Base-by-base conservation (phyloP, 2,113 vertebrate genomes). In the Otus sunia region DNA sequence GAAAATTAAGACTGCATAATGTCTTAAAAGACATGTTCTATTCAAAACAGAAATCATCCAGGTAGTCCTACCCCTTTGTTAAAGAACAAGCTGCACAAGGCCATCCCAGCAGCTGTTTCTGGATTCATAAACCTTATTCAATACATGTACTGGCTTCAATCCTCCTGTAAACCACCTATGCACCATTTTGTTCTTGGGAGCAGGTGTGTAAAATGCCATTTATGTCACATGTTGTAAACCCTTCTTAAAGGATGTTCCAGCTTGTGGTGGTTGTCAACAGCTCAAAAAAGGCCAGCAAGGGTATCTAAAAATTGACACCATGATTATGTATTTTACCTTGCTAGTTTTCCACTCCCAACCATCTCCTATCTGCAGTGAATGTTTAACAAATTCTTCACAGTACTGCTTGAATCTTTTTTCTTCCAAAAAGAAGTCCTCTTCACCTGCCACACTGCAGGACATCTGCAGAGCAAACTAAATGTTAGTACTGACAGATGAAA, bases 261-360 rank as follows among this genome's bases (percentile, higher is more conserved):
- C 15, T 47, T 67, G 25, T 32, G 19, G 26, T 55, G 6, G 21
- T 0, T 80, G 41, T 20, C 53, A 92, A 30, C 12, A 88, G 49
- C 30, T 56, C 43, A 60, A 15, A 59, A 79, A 79, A 73, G 39
- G 8, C 7, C 32, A 85, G 7, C 22, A 52, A 30, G 10, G 12
- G 15, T 36, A 63, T 10, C 13, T 29, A n/a, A 19, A 86, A 69
- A 36, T 29, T 36, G 71, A 53, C 30, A 45, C 20, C 26, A 12
- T 13, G 10, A 69, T 39, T 76, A 45, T 45, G 43, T 45, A 34
- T 19, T 72, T 98, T 98, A 99, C 99, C 98, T 99, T 98, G 58
- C 98, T 96, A 8, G 82, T 85, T 95, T 96, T 98, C 99, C 99
- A 99, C 93, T 98, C 98, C 99, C 99, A 99, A 11, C 98, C 98